Evolutionary conservation across 2,797 vertebrate species (phyloP), one percentile per base, ranked within the genome.

Genomic region (Epinephelus awoara): DNA sequence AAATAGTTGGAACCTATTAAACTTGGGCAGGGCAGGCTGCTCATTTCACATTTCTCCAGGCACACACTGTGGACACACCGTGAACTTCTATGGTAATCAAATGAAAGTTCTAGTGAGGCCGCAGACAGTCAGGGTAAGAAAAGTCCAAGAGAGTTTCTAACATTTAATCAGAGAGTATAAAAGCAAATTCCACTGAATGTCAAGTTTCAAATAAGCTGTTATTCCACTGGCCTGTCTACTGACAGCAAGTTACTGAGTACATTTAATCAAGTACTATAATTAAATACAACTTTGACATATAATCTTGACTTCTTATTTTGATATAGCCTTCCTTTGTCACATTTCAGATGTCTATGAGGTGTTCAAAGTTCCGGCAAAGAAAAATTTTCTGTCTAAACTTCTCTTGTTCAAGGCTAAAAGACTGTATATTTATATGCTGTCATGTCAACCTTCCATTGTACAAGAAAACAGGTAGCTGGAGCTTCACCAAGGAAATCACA

Each of bases 1-100:
- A 90, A 91, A 79, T 59, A 57, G 50, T 79, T 71, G 59, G 81
- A 88, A 80, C 56, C 79, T 77, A 85, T 91, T 89, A 84, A 87
- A 83, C 44, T 12, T 25, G 80, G 55, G 74, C 79, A 80, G 75
- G 65, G 27, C 21, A 29, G 46, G 34, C 65, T 25, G 61, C 55
- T 83, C 75, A 77, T 80, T 80, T 81, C 67, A 90, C 80, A 88
- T 90, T 82, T 89, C 80, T 82, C 70, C 72, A 75, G 63, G 59
- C 82, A 25, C 77, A 79, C 70, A 63, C 72, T 77, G 76, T 47
- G 68, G 52, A 80, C 72, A 58, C 64, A 23, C 67, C 0, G 19
- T 56, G 59, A 77, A 84, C 81, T 79, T 80, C 71, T 76, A 34
- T 71, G 25, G 64, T 70, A 75, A 72, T 79, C 29, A 77, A 83